phyloP scores from a whole-genome alignment of 2,797 vertebrate genomes.

The Knipowitschia caucasica region DNA sequence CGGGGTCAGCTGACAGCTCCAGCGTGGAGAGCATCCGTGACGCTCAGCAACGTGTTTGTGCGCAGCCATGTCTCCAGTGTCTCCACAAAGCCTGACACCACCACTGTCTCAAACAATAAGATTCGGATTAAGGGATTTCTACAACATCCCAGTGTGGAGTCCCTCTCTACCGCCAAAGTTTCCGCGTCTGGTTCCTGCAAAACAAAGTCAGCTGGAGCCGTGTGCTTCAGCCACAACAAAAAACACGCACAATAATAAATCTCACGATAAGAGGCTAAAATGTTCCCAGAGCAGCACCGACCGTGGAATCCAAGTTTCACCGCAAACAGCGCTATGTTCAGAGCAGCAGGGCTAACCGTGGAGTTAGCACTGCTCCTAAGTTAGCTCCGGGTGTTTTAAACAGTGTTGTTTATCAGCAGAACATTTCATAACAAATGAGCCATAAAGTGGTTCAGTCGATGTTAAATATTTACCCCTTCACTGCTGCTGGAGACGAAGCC shows the following conservation, averaged over 20 bases:
- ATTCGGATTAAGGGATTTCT: slow-evolving; percentile 31
- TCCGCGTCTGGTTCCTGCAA: slow-evolving; percentile 41
- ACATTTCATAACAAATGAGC: neutral
- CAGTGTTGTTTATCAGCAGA: neutral
- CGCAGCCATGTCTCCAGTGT: slow-evolving; percentile 12
- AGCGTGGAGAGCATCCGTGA: slow-evolving; percentile 32
- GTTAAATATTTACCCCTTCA: slow-evolving; percentile 71
- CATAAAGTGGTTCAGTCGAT: slow-evolving; percentile 10
- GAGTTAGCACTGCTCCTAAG: slow-evolving; percentile 36
- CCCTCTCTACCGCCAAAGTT: slow-evolving; percentile 53
- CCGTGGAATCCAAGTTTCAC: slow-evolving; percentile 9
- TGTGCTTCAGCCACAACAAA: neutral
- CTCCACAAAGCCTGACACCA: slow-evolving; percentile 15
- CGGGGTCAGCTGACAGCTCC: slow-evolving; percentile 62
- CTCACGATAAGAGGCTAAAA: slow-evolving; percentile 2
- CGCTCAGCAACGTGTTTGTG: slow-evolving; percentile 28
- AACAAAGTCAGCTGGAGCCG: slow-evolving; percentile 29
- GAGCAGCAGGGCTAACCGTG: slow-evolving; percentile 25
- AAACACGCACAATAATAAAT: slow-evolving; percentile 10
- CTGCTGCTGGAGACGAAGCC: slow-evolving; percentile 78
- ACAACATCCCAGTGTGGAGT: slow-evolving; percentile 27
- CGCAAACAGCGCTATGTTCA: slow-evolving; percentile 4
- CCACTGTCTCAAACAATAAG: slow-evolving; percentile 4
- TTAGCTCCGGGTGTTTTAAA: slow-evolving; percentile 17
- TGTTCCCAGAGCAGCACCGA: slow-evolving; percentile 4